phyloP scores from a whole-genome alignment of 35 echinoderm and acorn worm species.

The Heliocidaris erythrogramma region DNA sequence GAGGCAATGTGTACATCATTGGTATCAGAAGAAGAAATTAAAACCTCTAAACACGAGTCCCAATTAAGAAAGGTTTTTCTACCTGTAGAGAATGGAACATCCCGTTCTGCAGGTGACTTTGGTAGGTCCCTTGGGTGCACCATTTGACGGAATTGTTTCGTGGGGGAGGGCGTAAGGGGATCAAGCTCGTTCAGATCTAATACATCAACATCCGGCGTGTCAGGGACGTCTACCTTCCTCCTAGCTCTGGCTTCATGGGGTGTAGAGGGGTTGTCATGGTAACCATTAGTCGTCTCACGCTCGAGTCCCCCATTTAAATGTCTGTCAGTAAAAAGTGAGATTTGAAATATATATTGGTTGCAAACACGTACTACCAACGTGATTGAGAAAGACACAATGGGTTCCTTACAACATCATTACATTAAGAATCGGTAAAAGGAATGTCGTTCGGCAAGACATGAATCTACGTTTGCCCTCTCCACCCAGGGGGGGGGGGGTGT shows the following conservation, averaged over 20 bases:
- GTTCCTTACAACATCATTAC: no score
- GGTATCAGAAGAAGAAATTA: no score
- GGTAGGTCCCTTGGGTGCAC: constrained; percentile 72
- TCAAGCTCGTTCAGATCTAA: constrained; percentile 79
- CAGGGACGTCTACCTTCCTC: neutral
- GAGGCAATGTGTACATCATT: no score
- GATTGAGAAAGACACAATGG: no score
- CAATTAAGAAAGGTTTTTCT: neutral
- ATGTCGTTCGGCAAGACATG: no score
- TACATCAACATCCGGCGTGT: constrained; percentile 56
- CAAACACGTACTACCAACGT: no score
- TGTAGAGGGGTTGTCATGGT: constrained; percentile 28
- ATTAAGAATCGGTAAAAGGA: no score
- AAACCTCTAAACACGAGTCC: no score
- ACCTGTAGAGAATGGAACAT: constrained; percentile 42
- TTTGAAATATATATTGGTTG: no score
- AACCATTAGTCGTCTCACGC: constrained; percentile 45
- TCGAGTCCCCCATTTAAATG: neutral
- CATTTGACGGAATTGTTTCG: constrained; percentile 65
- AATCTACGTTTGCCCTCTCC: no score
- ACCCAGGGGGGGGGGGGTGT: no score
- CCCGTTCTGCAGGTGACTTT: constrained; percentile 55
- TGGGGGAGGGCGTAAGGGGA: constrained; percentile 60
- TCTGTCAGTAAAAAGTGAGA: neutral
- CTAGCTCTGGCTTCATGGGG: neutral